Percentiles rank a stretch among this genome's conserved stretches.
These are phyloP conservation scores for Tachystola acroxantha DNA, from an alignment of 2,888 invertebrate genomes.

Conservation along the genomic window DNA sequence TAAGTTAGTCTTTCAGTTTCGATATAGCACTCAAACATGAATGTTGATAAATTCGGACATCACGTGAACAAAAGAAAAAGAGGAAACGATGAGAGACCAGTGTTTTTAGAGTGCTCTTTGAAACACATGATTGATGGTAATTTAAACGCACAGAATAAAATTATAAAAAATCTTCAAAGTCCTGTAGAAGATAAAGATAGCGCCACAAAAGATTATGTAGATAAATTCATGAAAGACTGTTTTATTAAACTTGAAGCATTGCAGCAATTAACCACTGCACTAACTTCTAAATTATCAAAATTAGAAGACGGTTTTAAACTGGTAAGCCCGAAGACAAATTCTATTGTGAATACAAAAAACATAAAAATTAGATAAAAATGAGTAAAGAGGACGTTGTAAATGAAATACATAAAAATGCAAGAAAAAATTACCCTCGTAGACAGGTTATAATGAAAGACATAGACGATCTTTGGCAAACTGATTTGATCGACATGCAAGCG, in stretches of 20 bases:
- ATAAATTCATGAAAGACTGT: background rate
- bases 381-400: conserved; percentile 7
- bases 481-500: conserved; percentile 32
- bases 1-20: background rate
- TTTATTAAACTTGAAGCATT: background rate
- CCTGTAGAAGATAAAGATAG: background rate
- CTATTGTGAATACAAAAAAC: background rate
- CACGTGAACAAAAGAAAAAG: conserved; percentile 1
- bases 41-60: conserved; percentile 8
- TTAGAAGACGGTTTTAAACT: too few relatives aligned
- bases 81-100: background rate
- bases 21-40: background rate
- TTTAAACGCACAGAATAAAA: background rate
- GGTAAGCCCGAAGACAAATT: background rate
- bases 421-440: conserved; percentile 36
- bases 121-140: background rate
- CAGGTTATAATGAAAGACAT: conserved; percentile 35
- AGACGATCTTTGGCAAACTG: conserved; percentile 56
- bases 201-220: conserved; percentile 2
- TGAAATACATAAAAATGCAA: conserved; percentile 12
- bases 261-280: background rate
- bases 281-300: too few relatives aligned
- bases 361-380: conserved; percentile 5
- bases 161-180: background rate
- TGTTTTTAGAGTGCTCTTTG: too few relatives aligned